Percentiles rank a stretch among this genome's conserved stretches.
Conservation (phyloP, 2,113 vertebrate species). For the Strix aluco region DNA sequence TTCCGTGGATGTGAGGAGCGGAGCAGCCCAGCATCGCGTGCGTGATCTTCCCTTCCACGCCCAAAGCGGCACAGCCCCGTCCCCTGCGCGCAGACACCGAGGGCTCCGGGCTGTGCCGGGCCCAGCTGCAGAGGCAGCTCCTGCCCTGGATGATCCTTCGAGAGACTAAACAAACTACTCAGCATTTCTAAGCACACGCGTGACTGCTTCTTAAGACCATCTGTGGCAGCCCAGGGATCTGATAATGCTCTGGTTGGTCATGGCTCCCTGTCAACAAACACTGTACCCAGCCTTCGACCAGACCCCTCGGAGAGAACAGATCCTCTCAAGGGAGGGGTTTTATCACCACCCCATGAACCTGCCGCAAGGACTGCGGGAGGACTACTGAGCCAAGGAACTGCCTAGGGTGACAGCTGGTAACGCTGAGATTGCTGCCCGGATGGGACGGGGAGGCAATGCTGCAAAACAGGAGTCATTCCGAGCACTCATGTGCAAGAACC, state of each 20-base stretch:
- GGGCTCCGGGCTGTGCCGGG: rapidly evolving
- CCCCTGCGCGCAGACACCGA: rapidly evolving
- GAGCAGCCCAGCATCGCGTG: rapidly evolving
- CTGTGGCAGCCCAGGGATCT: background rate
- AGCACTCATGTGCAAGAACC: background rate
- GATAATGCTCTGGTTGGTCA: rapidly evolving
- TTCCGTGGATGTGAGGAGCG: rapidly evolving
- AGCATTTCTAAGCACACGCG: rapidly evolving
- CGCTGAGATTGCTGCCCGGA: background rate
- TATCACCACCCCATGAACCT: too few relatives aligned
- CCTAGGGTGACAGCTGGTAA: background rate
- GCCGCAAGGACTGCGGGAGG: background rate
- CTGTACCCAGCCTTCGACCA: background rate
- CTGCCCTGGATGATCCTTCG: background rate
- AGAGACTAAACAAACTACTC: rapidly evolving
- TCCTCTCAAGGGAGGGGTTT: background rate
- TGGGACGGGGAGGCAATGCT: background rate
- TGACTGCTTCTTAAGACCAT: background rate
- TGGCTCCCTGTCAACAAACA: rapidly evolving
- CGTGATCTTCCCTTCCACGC: rapidly evolving
- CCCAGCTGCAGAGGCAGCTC: background rate
- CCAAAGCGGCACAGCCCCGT: rapidly evolving
- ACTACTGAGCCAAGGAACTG: background rate
- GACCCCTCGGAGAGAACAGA: rapidly evolving
- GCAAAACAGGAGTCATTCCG: background rate